Evolutionary conservation across 2,888 invertebrate genomes (phyloP), one percentile per base, ranked within the genome.

Genomic region (Lydus trimaculatus): DNA sequence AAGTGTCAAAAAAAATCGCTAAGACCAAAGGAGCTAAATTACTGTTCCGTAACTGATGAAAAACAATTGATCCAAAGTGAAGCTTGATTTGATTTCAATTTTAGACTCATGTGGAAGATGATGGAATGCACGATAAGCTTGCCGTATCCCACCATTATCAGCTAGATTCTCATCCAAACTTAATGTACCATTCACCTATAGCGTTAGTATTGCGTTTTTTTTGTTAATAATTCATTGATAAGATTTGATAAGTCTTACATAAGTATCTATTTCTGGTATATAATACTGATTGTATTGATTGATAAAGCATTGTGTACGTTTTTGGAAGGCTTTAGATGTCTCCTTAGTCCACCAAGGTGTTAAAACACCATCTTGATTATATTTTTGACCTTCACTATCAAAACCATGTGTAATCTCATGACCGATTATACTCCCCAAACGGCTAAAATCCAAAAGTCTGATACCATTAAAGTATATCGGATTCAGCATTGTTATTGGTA

Each of bases 321-420:
- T 75, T 9, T 75, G 68, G 70, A 84, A 87, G 23, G 81, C 79
- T 0, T 66, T 67, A 1, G 66, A 72, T 0, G 86, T 86, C 36
- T 80, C 72, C n/a, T 78, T 76, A 78, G 85, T 85, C 85, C 85
- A 85, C 72, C 80, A 76, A 31, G 80, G 78, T 70, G 31, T 81
- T 52, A 72, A 71, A 0, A 78, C 87, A 1, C 91, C 91, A 69
- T 89, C 83, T 74, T 87, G 87, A 79, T 91, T 89, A 81, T 89
- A 91, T 11, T 71, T 67, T 61, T 73, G 77, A 1, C 85, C 85
- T 25, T 73, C 74, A 13, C 63, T 74, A 68, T 86, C 86, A 65
- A 84, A 85, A 20, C 87, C 88, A 28, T 89, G 89, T 0, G 87
- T 88, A 20, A 88, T 88, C 78, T 89, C 88, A 73, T 89, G 89